Percentiles rank a stretch among this genome's conserved stretches.
These are phyloP conservation scores for Dreissena rostriformis DNA, from an alignment of 1,140 invertebrate genomes.

Conservation along the genomic window DNA sequence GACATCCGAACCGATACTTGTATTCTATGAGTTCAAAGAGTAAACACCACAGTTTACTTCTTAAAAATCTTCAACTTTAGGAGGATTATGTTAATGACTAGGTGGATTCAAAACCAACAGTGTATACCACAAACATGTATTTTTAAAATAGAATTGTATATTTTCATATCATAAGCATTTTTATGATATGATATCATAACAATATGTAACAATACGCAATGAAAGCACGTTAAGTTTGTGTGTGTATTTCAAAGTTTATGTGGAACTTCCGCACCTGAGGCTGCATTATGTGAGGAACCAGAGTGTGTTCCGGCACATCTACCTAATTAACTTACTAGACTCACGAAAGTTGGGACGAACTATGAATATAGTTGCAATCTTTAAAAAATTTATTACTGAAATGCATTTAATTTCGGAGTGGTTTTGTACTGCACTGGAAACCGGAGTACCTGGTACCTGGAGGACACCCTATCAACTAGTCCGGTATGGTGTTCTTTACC, in stretches of 20 bases:
- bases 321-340: not conserved
- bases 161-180: too few relatives aligned
- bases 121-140: too few relatives aligned
- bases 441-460: not conserved
- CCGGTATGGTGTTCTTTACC: too few relatives aligned
- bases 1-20: too few relatives aligned
- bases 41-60: too few relatives aligned
- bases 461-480: not conserved
- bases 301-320: not conserved
- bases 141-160: too few relatives aligned
- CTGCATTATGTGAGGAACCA: not conserved
- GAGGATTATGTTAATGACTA: too few relatives aligned
- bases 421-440: not conserved
- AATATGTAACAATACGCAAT: not conserved
- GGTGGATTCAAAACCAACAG: too few relatives aligned
- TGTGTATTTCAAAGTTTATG: not conserved
- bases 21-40: too few relatives aligned
- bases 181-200: not conserved
- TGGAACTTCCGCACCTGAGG: not conserved
- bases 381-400: not conserved
- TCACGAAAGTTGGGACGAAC: not conserved
- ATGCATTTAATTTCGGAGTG: not conserved
- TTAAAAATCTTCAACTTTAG: too few relatives aligned
- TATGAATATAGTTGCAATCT: not conserved
- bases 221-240: not conserved